Percentiles rank a stretch among this genome's conserved stretches.
phyloP scores from a whole-genome alignment of 2,797 vertebrate genomes.

The Galaxias olidus region DNA sequence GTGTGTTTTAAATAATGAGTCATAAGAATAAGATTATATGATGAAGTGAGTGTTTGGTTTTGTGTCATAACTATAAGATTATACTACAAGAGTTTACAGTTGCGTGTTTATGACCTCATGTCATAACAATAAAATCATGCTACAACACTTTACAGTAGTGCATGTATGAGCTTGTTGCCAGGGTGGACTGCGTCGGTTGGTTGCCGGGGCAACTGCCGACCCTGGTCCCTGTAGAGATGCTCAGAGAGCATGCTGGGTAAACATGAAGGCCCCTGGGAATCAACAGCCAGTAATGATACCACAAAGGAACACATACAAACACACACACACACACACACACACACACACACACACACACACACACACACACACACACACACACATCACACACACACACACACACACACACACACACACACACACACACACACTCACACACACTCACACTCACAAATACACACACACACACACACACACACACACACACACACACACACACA shows the following conservation, averaged over 20 bases:
- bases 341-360: conserved; percentile 28
- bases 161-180: not conserved
- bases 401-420: conserved; percentile 17
- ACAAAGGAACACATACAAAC: conserved; percentile 42
- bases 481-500: conserved; percentile 8
- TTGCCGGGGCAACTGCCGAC: conserved; percentile 44
- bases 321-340: conserved; percentile 5
- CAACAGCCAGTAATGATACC: conserved; percentile 72
- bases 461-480: too few species aligned
- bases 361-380: too few species aligned
- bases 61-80: not conserved
- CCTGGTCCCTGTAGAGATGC: conserved; percentile 48
- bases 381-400: conserved; percentile 3
- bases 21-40: not conserved
- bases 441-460: conserved; percentile 28
- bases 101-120: conserved; percentile 5
- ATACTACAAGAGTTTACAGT: not conserved
- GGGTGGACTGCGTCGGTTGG: conserved; percentile 30
- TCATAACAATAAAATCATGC: not conserved
- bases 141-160: not conserved
- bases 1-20: conserved; percentile 6
- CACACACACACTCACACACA: conserved; percentile 11
- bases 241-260: conserved; percentile 69
- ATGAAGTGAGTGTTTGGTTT: not conserved
- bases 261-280: conserved; percentile 65